A percentile compares a stretch with the other conserved stretches of the same genome.
These are phyloP conservation scores for Anagrus nilaparvatae DNA, from an alignment of 1,140 invertebrate genomes.

Conservation along the genomic window DNA sequence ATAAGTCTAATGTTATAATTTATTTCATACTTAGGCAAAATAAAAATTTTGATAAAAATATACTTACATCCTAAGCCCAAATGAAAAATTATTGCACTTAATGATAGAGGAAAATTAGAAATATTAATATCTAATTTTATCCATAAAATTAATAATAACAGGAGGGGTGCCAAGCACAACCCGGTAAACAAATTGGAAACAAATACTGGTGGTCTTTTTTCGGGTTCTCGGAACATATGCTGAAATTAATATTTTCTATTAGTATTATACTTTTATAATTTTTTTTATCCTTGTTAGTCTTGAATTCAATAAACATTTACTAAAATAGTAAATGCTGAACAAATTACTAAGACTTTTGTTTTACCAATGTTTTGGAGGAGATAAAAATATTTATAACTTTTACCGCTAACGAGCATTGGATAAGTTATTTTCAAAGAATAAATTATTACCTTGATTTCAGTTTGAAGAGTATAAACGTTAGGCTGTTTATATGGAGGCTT, in stretches of 20 bases:
- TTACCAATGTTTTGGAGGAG: constrained; percentile 37
- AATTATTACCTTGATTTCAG: constrained; percentile 65
- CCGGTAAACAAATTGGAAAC: constrained; percentile 87
- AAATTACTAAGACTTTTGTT: constrained; percentile 20
- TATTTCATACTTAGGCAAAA: constrained; percentile 23
- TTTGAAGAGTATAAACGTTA: constrained; percentile 51
- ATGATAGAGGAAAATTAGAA: constrained; percentile 63
- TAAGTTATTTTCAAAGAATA: constrained; percentile 1
- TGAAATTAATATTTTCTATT: constrained; percentile 31
- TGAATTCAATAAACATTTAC: neutral
- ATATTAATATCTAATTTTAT: constrained; percentile 81
- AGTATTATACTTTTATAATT: neutral
- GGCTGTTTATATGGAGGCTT: constrained; percentile 34
- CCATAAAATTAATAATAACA: constrained; percentile 83
- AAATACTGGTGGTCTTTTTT: constrained; percentile 74
- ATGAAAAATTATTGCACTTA: constrained; percentile 81
- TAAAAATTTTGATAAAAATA: neutral
- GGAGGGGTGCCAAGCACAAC: constrained; percentile 69
- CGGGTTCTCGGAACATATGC: constrained; percentile 88
- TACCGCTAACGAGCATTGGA: constrained; percentile 38
- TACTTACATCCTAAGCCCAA: constrained; percentile 61
- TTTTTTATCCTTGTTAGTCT: neutral
- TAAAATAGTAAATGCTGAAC: too few species aligned
- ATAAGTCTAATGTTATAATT: constrained; percentile 22
- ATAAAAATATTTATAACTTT: constrained; percentile 24